Base-by-base conservation (phyloP, 1,140 invertebrate species). In the Aphidius ervi region DNA sequence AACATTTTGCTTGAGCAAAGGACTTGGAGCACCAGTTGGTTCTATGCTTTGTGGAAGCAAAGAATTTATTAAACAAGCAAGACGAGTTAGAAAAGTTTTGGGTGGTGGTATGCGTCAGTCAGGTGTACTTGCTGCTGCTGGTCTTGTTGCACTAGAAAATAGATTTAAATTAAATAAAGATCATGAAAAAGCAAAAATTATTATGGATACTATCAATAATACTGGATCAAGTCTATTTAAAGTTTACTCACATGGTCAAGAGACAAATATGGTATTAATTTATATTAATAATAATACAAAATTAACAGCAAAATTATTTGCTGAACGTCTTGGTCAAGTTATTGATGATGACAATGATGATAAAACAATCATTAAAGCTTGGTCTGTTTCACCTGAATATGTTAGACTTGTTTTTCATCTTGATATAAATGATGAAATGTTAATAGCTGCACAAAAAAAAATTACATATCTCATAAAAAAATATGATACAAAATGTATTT, bases 61-160 rank as follows among this genome's bases (percentile, higher is more conserved):
- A 60, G 79, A 81, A 4, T 97, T 98, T 70, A 90, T 97, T 63
- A 72, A 78, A 61, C 81, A 87, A 66, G 91, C 92, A 1, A 82
- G 84, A 8, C 84, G 93, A 62, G 66, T 86, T 5, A 82, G 94
- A 9, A 97, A 97, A 78, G 90, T 87, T 48, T 70, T 98, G 9
- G 96, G 96, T 9, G 95, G 95, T 23, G 94, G 89, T 1, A 93
- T 96, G 93, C 80, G 95, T 59, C 95, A 98, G 80, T 85, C 82
- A 20, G 96, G 96, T 6, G 81, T 97, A 39, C 71, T 98, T 6
- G 95, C 95, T 3, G 94, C 93, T 0, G 90, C 94, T 20, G 94
- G 93, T 4, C 67, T 95, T 0, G 86, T 93, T 9, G 89, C 92
- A 1, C 69, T 98, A 8, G 87, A 95, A 58, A 86, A 88, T 58